Evolutionary conservation across 2,888 invertebrate genomes (phyloP), one percentile per base, ranked within the genome.

Genomic region (Apotomis betuletana): DNA sequence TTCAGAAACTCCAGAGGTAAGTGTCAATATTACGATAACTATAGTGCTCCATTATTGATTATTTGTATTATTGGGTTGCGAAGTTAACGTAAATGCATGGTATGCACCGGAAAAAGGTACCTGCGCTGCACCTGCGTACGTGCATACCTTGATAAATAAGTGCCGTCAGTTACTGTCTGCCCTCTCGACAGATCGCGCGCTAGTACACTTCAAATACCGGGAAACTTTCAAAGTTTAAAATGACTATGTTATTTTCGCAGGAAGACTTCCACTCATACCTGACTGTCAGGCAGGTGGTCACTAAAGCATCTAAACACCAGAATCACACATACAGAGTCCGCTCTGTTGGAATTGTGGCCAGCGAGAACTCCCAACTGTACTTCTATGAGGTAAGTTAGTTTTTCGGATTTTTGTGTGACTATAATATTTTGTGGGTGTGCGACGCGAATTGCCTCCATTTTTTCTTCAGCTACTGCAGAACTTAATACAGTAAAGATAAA

Each of bases 1-100:
- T 70, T n/a, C 70, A 10, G 84, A 87, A 75, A 83, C 80, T 69
- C 81, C 81, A 10, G 74, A 74, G 73, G 90, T 88, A 80, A 78
- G 83, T 77, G 51, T 38, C 12, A 10, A 52, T 27, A 62, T 62
- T 13, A 63, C 3, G 10, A 1, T 41, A 44, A 10, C 9, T 61
- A 3, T 27, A 6, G 4, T 4, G 4, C 0, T 54, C 46, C 0
- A 9, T 27, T 27, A 27, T 27, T 27, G 27, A 27, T 27, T 27
- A 27, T 27, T 27, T 27, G 27, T 27, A 27, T 27, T 27, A 27
- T 27, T 27, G 27, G 1, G 27, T 27, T 27, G 2, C 27, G 27
- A 27, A 27, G 27, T 27, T 27, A 27, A 27, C 27, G 27, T 27
- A 27, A 27, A 27, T 27, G 27, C 27, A 2, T 27, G 1, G 27